Base-by-base conservation (phyloP, 2,797 vertebrate genomes). In the Urocyon cinereoargenteus region DNA sequence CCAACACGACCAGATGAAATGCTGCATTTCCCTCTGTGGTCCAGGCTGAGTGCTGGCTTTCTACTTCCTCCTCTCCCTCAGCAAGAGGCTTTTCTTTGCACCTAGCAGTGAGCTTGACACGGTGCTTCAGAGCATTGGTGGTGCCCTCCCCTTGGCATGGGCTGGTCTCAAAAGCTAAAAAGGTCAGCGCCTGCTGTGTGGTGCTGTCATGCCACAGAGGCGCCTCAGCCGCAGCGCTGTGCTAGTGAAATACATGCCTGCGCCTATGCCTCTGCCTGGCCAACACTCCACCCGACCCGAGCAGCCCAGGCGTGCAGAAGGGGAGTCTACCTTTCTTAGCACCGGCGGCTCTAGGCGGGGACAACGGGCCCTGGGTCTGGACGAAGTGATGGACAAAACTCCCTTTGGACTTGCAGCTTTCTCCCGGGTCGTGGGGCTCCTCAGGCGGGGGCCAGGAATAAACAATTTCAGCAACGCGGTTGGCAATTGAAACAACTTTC, bases 401-500 rank as follows among this genome's bases (percentile, higher is more conserved):
- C 18, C 9, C 57, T 59, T 77, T 36, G 40, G 40, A 22, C 62
- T 19, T 51, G 79, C 28, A 6, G 57, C 53, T 5, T n/a, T 19
- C 28, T 73, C 28, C 61, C 36, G 31, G 93, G 31, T 2, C 1
- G 6, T 19, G 85, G 84, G 4, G 12, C 6, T n/a, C 90, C 51
- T 92, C 89, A 3, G 85, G 57, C 0, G 96, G 95, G 31, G 97
- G 96, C 97, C 84, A 98, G 55, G 97, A 97, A 61, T 97, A 70
- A 19, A 98, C 97, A 13, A 98, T 98, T 66, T 98, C 94, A 73
- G 98, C 98, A 15, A 99, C 98, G 34, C 97, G 97, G 79, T 98
- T 98, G 79, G 98, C 98, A 82, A 98, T 89, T 49, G 78, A 97
- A 93, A 90, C 87, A 9, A 97, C 96, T 86, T 94, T 90, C 81